Percentiles rank a stretch among this genome's conserved stretches.
phyloP scores from a whole-genome alignment of 64 coral and sea anemone genomes.

The Cladopsammia gracilis region DNA sequence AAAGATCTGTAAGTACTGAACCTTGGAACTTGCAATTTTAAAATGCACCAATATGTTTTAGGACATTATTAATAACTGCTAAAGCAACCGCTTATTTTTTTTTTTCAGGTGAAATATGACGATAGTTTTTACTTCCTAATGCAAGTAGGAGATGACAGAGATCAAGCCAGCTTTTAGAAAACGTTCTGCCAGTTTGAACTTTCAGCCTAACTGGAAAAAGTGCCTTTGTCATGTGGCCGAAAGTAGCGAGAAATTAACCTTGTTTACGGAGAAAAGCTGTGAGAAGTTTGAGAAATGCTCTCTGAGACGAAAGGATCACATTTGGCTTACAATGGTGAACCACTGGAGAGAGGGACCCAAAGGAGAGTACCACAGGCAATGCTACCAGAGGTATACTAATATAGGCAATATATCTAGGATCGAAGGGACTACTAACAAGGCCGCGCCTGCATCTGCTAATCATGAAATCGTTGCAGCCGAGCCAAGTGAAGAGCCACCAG shows the following conservation, averaged over 20 bases:
- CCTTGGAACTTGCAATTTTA: too few species aligned
- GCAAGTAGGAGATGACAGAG: constrained; percentile 30
- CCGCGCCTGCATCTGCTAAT: not conserved
- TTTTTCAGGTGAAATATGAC: too few species aligned
- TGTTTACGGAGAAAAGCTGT: constrained; percentile 54
- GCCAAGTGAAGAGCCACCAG: not conserved
- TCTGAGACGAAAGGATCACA: constrained; percentile 2
- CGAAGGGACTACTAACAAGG: not conserved
- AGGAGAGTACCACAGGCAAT: constrained; percentile 23
- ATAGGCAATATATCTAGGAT: not conserved
- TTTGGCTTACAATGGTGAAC: constrained; percentile 7
- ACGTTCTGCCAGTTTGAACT: too few species aligned
- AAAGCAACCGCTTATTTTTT: too few species aligned
- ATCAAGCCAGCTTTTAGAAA: not conserved
- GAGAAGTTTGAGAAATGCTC: constrained; percentile 36
- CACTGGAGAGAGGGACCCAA: constrained; percentile 52
- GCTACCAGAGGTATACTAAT: constrained; percentile 41
- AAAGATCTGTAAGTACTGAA: too few species aligned
- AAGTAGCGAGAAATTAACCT: constrained; percentile 7
- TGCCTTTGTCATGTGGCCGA: constrained; percentile 22
- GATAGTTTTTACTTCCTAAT: constrained; percentile 9
- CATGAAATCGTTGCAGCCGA: not conserved
- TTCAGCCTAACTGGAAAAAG: constrained; percentile 6
- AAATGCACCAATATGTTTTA: too few species aligned
- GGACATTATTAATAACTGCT: too few species aligned